Conservation (phyloP, 1,140 invertebrate genomes). For the Orussus abietinus region DNA sequence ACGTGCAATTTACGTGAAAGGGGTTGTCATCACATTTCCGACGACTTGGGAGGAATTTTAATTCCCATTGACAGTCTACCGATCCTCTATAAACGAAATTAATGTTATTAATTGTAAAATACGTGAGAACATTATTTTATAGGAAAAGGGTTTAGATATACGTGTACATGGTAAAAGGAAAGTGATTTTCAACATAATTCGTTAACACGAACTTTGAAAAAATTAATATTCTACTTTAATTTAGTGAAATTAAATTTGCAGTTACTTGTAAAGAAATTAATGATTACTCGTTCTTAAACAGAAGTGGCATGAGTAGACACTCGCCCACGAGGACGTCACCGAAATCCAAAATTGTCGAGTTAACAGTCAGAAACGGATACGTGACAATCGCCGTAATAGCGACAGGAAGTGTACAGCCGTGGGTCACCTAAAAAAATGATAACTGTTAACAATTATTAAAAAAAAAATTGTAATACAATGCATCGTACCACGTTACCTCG, state of each 20-base stretch:
- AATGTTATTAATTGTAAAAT: slow-evolving; percentile 3
- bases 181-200: slow-evolving; percentile 9
- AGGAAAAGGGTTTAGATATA: no score
- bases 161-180: no score
- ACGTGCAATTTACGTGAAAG: slow-evolving; percentile 23
- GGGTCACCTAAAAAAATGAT: slow-evolving; percentile 25
- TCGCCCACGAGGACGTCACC: slow-evolving; percentile 42
- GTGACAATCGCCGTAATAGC: slow-evolving; percentile 38
- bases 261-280: slow-evolving; percentile 2
- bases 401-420: slow-evolving; percentile 42
- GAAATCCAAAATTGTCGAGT: slow-evolving; percentile 38
- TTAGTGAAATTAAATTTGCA: slow-evolving; percentile 1
- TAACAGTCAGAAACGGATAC: slow-evolving; percentile 34
- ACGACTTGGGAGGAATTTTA: slow-evolving; percentile 19
- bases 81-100: slow-evolving; percentile 33
- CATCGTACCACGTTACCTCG: slow-evolving; percentile 26
- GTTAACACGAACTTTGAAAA: slow-evolving; percentile 5
- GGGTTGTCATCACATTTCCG: slow-evolving; percentile 20
- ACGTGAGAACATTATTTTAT: neutral
- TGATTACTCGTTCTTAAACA: slow-evolving; percentile 48
- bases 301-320: slow-evolving; percentile 33
- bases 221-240: slow-evolving; percentile 6
- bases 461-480: slow-evolving; percentile 5
- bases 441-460: neutral
- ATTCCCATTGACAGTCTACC: slow-evolving; percentile 42